Evolutionary conservation across 1,140 invertebrate species (phyloP), one percentile per base, ranked within the genome.

Genomic region (Lineus longissimus): DNA sequence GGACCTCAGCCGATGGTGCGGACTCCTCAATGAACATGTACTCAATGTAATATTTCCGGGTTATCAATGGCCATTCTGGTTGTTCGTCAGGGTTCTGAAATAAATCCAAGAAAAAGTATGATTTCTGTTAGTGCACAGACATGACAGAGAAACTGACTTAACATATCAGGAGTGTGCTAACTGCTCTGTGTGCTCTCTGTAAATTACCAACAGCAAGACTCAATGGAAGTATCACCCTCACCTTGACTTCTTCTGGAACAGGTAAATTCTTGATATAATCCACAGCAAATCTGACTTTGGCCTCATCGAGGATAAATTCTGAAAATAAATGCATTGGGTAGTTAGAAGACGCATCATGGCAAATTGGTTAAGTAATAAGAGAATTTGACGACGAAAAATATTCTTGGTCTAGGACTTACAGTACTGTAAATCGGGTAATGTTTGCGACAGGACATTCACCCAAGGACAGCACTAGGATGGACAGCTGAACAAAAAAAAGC

Each of bases 281-380:
- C 7, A 78, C 69, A 51, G 62, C 63, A 41, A 81, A 55, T 9
- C 62, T 68, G 1, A 81, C 64, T 63, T 73, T 77, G 13, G 74
- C 77, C 64, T 77, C 76, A 70, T 79, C 76, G 13, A 77, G 64
- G 27, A 78, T 76, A 58, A 70, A 74, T 55, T 79, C 79, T 79
- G 62, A 33, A 71, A 74, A 59, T 4, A 45, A 59, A 65, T 7
- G 63, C 59, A 51, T 45, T 63, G 22, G n/a, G 6, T 17, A 23
- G 17, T 58, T 33, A 62, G 19, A 1, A 62, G 17, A 17, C 7
- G 1, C 7, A 11, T 17, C 17, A 27, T 25, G 45, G 15, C 15
- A 55, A 13, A 22, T 13, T 15, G 11, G 11, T 55, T 23, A 55
- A 55, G 45, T 27, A 29, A 29, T 41, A 43, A 13, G 19, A n/a